phyloP scores from a whole-genome alignment of 2,888 invertebrate genomes.

The Protula sp. region DNA sequence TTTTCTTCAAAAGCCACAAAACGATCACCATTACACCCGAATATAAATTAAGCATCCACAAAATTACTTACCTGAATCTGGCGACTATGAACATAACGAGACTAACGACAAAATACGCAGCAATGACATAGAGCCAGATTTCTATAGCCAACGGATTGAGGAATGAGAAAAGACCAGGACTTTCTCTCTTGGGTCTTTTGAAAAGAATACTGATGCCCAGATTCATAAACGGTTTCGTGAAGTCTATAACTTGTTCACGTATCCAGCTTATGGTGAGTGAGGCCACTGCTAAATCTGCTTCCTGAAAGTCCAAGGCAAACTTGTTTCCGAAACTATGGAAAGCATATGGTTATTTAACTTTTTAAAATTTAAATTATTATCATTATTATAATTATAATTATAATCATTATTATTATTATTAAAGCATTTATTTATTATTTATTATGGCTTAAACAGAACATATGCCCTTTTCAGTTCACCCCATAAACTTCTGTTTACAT shows the following conservation, averaged over 20 bases:
- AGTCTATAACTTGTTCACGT: constrained; percentile 68
- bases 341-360: too few species aligned
- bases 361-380: too few species aligned
- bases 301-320: constrained; percentile 22
- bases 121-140: constrained; percentile 62
- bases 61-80: constrained; percentile 29
- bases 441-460: too few species aligned
- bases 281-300: constrained; percentile 74
- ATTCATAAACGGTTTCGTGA: constrained; percentile 59
- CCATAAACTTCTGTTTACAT: too few species aligned
- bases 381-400: too few species aligned
- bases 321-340: too few species aligned
- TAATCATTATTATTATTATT: too few species aligned
- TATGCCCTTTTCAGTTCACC: too few species aligned
- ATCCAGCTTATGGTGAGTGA: constrained; percentile 96
- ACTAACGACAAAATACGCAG: constrained; percentile 90
- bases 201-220: constrained; percentile 63
- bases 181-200: constrained; percentile 78
- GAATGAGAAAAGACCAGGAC: constrained; percentile 93
- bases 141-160: constrained; percentile 75
- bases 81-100: constrained; percentile 94
- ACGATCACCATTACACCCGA: too few species aligned
- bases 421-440: too few species aligned
- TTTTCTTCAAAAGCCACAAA: too few species aligned
- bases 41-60: too few species aligned